phyloP scores from a whole-genome alignment of 2,888 invertebrate species.

The Trachelus tabidus region DNA sequence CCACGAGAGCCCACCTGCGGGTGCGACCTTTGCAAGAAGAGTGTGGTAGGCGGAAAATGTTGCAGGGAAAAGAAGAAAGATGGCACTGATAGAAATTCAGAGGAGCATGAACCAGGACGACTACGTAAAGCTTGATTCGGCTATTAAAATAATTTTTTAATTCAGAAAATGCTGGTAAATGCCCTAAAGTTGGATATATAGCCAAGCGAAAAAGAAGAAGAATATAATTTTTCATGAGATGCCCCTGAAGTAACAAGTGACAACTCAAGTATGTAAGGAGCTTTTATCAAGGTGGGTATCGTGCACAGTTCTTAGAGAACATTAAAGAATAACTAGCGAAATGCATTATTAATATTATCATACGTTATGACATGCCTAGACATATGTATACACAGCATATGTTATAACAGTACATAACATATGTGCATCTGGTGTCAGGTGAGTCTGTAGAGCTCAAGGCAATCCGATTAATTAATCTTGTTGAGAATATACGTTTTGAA shows the following conservation, averaged over 20 bases:
- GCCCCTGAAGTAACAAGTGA: background rate
- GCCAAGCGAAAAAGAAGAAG: too few species aligned
- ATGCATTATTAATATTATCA: too few species aligned
- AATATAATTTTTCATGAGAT: background rate
- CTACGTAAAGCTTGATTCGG: background rate
- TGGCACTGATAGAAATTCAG: background rate
- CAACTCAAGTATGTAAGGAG: background rate
- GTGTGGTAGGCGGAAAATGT: constrained; percentile 22
- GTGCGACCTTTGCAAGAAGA: constrained; percentile 37
- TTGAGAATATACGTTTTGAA: background rate
- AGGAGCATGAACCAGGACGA: background rate
- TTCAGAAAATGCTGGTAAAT: too few species aligned
- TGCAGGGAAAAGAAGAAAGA: constrained; percentile 16
- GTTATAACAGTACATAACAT: background rate
- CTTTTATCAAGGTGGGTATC: background rate
- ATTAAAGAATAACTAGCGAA: background rate
- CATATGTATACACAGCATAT: background rate
- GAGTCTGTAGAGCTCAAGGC: too few species aligned
- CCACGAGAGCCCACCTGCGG: constrained; percentile 30
- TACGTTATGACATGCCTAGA: too few species aligned
- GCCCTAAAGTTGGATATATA: too few species aligned
- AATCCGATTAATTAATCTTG: too few species aligned
- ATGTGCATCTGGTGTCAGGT: background rate
- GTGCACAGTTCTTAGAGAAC: background rate
- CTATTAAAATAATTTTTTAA: background rate